phyloP scores from a whole-genome alignment of 2,113 vertebrate genomes.

The Tragelaphus strepsiceros region DNA sequence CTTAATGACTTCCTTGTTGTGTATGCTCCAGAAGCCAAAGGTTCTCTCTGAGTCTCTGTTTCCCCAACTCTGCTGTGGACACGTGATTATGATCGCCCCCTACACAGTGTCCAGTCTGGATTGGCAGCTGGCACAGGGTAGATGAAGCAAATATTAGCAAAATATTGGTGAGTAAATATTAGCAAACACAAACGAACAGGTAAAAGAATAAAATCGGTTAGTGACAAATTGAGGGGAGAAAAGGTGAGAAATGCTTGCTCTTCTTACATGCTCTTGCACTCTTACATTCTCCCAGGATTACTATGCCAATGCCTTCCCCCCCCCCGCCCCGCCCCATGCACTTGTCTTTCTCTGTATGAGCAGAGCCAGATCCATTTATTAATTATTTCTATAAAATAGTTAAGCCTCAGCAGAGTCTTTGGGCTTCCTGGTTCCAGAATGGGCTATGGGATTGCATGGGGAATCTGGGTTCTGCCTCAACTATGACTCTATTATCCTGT shows the following conservation, averaged over 20 bases:
- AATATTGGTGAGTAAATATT: not conserved
- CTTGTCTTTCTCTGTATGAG: not conserved
- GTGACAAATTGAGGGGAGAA: not conserved
- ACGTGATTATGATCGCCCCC: rapidly evolving
- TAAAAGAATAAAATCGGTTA: not conserved
- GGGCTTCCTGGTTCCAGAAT: not conserved
- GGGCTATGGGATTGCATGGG: not conserved
- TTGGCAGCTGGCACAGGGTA: not conserved
- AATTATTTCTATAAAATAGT: not conserved
- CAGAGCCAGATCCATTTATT: not conserved
- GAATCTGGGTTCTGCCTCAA: not conserved
- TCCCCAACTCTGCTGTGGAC: not conserved
- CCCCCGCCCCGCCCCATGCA: not conserved
- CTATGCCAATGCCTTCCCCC: not conserved
- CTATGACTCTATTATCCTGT: not conserved
- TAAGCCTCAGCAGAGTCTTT: not conserved
- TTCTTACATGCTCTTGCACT: too few species aligned
- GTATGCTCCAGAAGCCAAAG: not conserved
- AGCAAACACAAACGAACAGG: not conserved
- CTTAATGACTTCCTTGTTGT: not conserved
- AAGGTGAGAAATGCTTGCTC: not conserved
- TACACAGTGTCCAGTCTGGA: not conserved
- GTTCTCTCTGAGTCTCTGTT: not conserved
- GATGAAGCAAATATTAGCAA: not conserved
- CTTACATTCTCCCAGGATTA: not conserved